Conservation (phyloP, 2,888 invertebrate species). For the Mythimna albipuncta region DNA sequence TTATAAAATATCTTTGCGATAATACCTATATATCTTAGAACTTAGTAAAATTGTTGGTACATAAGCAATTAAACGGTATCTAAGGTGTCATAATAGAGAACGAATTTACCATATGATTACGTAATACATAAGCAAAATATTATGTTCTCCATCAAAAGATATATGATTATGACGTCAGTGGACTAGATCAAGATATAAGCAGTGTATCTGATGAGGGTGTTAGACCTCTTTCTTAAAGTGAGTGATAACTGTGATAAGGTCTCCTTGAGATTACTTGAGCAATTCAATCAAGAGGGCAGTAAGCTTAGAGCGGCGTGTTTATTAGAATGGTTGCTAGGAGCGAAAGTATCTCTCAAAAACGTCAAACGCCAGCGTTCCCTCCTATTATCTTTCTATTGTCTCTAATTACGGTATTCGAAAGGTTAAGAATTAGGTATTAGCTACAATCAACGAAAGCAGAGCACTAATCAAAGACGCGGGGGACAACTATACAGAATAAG, state of each 20-base stretch:
- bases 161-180: conserved; percentile 6
- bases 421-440: too few species aligned
- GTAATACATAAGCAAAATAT: conserved; percentile 21
- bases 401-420: too few species aligned
- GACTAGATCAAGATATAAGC: neutral
- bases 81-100: conserved; percentile 27
- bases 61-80: conserved; percentile 22
- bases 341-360: neutral
- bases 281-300: neutral
- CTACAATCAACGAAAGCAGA: too few species aligned
- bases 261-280: too few species aligned
- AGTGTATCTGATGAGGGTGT: neutral
- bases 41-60: conserved; percentile 32
- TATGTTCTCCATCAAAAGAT: neutral
- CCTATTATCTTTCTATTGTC: too few species aligned
- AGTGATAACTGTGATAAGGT: too few species aligned
- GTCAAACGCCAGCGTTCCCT: too few species aligned
- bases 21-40: conserved; percentile 11
- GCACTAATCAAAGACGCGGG: too few species aligned
- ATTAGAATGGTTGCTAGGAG: neutral
- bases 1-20: conserved; percentile 11
- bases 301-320: neutral
- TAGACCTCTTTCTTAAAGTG: neutral
- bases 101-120: conserved; percentile 24
- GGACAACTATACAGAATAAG: too few species aligned